phyloP scores from a whole-genome alignment of 2,888 invertebrate genomes.

The Acronicta psi region DNA sequence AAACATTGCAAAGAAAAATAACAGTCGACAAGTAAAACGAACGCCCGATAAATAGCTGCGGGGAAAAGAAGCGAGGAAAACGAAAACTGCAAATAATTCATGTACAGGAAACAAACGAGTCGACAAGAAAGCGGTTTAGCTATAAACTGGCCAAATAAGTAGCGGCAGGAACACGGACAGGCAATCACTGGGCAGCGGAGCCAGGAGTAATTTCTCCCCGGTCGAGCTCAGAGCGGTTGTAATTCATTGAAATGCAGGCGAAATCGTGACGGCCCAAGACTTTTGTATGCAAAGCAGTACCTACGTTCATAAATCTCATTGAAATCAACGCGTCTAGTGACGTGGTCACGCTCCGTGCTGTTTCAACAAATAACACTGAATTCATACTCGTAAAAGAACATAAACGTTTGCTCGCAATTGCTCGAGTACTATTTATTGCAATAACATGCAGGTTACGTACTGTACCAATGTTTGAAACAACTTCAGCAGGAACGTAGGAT shows the following conservation, averaged over 20 bases:
- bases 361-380: slow-evolving; percentile 42
- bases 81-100: slow-evolving; percentile 54
- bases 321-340: slow-evolving; percentile 44
- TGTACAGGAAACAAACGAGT: slow-evolving; percentile 55
- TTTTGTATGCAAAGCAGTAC: slow-evolving; percentile 61
- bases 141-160: slow-evolving; percentile 60
- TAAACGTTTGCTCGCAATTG: slow-evolving; percentile 64
- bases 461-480: slow-evolving; percentile 31
- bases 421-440: slow-evolving; percentile 70
- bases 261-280: slow-evolving; percentile 60
- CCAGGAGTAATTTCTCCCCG: slow-evolving; percentile 53
- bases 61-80: slow-evolving; percentile 54
- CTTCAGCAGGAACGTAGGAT: slow-evolving; percentile 6
- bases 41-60: slow-evolving; percentile 13
- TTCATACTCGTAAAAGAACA: slow-evolving; percentile 57
- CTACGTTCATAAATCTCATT: slow-evolving; percentile 59
- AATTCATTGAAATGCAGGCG: slow-evolving; percentile 61
- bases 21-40: slow-evolving; percentile 18
- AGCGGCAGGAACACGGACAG: slow-evolving; percentile 47
- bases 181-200: slow-evolving; percentile 51
- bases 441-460: slow-evolving; percentile 48
- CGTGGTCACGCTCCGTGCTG: slow-evolving; percentile 62
- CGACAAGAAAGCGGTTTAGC: slow-evolving; percentile 61
- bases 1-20: slow-evolving; percentile 19
- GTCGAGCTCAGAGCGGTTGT: slow-evolving; percentile 42